phyloP scores from a whole-genome alignment of 2,888 invertebrate genomes.

The Octodonta nipae region DNA sequence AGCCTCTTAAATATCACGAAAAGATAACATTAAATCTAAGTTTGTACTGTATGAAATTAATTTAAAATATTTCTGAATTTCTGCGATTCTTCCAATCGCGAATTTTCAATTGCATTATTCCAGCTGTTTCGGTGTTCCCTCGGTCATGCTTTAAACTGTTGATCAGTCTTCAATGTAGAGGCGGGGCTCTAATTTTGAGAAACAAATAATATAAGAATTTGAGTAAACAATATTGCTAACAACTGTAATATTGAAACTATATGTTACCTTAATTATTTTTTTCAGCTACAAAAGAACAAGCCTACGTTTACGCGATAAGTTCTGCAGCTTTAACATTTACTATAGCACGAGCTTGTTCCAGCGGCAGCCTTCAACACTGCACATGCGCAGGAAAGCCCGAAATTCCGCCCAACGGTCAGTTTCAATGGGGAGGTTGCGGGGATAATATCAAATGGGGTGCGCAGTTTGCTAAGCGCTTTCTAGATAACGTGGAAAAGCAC shows the following conservation, averaged over 20 bases:
- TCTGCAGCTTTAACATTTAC: constrained; percentile 67
- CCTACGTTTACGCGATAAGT: constrained; percentile 70
- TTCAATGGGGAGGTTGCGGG: constrained; percentile 80
- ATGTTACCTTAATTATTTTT: constrained; percentile 10
- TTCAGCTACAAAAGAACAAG: constrained; percentile 72
- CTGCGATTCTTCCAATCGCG: too few species aligned
- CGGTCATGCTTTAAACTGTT: too few species aligned
- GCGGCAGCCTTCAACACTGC: constrained; percentile 61
- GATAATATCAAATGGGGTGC: constrained; percentile 59
- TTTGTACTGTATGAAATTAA: too few species aligned
- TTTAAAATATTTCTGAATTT: too few species aligned
- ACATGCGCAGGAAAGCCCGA: constrained; percentile 63
- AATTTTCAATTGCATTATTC: too few species aligned
- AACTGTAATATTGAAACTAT: too few species aligned
- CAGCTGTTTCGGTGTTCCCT: too few species aligned
- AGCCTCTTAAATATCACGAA: too few species aligned
- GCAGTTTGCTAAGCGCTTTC: constrained; percentile 54
- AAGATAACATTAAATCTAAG: too few species aligned
- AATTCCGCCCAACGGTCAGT: constrained; percentile 50
- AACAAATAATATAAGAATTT: constrained; percentile 3
- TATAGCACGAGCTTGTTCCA: constrained; percentile 64
- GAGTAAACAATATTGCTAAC: neutral
- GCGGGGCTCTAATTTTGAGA: too few species aligned
- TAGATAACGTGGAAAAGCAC: constrained; percentile 50
- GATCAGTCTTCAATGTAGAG: too few species aligned